Percentiles rank a stretch among this genome's conserved stretches.
Conservation (phyloP, 2,888 invertebrate genomes). For the Eristalinus sepulchralis region DNA sequence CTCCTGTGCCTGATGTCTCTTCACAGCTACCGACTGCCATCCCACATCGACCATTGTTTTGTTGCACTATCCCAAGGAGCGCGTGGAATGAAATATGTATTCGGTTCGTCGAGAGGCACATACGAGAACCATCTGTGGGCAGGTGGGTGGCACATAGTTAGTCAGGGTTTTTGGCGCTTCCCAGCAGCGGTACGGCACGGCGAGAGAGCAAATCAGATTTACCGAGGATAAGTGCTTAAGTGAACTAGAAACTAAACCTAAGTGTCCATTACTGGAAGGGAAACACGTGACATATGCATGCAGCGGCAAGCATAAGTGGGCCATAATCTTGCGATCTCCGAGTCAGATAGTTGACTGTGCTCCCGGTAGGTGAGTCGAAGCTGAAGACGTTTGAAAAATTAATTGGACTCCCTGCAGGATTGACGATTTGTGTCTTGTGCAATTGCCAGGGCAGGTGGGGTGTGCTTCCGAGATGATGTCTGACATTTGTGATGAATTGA, state of each 20-base stretch:
- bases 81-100: neutral
- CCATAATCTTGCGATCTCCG: constrained; percentile 1
- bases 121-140: constrained; percentile 7
- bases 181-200: neutral
- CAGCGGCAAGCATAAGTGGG: constrained; percentile 2
- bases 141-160: constrained; percentile 21
- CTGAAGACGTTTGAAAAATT: constrained; percentile 19
- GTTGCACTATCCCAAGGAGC: constrained; percentile 42
- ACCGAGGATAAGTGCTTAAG: constrained; percentile 50
- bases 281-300: constrained; percentile 26
- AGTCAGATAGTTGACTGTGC: neutral
- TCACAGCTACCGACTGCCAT: constrained; percentile 34
- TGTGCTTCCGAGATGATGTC: neutral
- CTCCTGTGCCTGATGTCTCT: neutral
- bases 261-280: constrained; percentile 32
- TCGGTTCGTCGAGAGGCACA: neutral
- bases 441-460: neutral
- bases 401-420: constrained; percentile 16
- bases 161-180: constrained; percentile 33
- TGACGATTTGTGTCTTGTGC: neutral
- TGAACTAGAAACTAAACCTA: constrained; percentile 34
- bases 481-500: neutral
- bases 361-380: constrained; percentile 1
- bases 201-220: constrained; percentile 34
- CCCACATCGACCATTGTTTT: constrained; percentile 48